Percentiles rank a stretch among this genome's conserved stretches.
Conservation (phyloP, 2,888 invertebrate genomes). For the Esperia sulphurella region DNA sequence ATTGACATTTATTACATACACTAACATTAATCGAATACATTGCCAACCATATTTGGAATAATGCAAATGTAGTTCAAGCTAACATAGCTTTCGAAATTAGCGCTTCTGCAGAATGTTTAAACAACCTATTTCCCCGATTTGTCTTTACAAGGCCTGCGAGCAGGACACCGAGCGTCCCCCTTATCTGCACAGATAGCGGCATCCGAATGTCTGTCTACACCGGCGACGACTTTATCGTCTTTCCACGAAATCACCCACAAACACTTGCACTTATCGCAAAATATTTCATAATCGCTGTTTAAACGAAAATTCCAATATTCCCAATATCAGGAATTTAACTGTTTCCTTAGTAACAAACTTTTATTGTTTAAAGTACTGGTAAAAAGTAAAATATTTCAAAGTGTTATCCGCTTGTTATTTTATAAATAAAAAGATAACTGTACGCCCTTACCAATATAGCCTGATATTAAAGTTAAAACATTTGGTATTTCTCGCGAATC, state of each 20-base stretch:
- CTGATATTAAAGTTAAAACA: neutral
- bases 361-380: neutral
- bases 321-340: constrained; percentile 6
- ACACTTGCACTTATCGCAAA: constrained; percentile 68
- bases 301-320: constrained; percentile 23
- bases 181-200: constrained; percentile 64
- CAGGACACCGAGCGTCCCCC: constrained; percentile 32
- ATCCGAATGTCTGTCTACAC: constrained; percentile 58
- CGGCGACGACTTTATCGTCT: constrained; percentile 53
- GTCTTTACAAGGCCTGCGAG: constrained; percentile 8
- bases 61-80: too few species aligned
- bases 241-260: constrained; percentile 68
- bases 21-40: neutral
- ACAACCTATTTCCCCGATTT: neutral
- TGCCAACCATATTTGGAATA: too few species aligned
- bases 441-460: too few species aligned
- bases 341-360: neutral
- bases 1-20: neutral
- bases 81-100: neutral
- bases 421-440: too few species aligned
- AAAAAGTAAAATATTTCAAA: neutral
- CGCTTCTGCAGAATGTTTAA: neutral
- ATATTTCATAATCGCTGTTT: constrained; percentile 56
- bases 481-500: neutral
- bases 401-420: too few species aligned